Evolutionary conservation across 2,113 vertebrate species (phyloP).

Genomic region (Malurus elegans): DNA sequence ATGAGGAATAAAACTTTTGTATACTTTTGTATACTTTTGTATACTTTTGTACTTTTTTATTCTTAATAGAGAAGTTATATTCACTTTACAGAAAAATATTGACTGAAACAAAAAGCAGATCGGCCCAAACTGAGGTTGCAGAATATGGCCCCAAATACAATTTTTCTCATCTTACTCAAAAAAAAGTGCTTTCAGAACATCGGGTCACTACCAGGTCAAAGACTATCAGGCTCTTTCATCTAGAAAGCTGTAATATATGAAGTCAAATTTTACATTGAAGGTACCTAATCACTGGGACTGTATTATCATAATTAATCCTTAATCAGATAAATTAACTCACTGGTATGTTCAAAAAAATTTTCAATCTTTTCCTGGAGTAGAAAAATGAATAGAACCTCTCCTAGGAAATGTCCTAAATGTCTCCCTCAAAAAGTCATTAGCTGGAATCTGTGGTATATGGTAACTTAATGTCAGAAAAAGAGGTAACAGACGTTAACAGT

Average conservation of each 20-base stretch:
- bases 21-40: too few species aligned
- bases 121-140: not conserved
- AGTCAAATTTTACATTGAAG: not conserved
- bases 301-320: slow-evolving; percentile 38
- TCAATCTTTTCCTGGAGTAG: not conserved
- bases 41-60: too few species aligned
- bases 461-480: slow-evolving; percentile 62
- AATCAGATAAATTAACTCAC: slow-evolving; percentile 35
- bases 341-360: not conserved
- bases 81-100: not conserved
- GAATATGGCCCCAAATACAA: not conserved
- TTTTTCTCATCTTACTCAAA: not conserved
- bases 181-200: not conserved
- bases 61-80: not conserved
- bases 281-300: not conserved
- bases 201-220: not conserved
- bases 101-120: not conserved
- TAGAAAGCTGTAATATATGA: not conserved
- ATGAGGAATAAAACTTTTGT: not conserved
- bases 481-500: slow-evolving; percentile 54
- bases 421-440: slow-evolving; percentile 56
- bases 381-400: slow-evolving; percentile 35
- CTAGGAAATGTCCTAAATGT: slow-evolving; percentile 55
- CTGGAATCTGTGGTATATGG: slow-evolving; percentile 19
- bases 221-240: not conserved